Conservation (phyloP, 2,113 vertebrate species). For the Stegastes partitus region DNA sequence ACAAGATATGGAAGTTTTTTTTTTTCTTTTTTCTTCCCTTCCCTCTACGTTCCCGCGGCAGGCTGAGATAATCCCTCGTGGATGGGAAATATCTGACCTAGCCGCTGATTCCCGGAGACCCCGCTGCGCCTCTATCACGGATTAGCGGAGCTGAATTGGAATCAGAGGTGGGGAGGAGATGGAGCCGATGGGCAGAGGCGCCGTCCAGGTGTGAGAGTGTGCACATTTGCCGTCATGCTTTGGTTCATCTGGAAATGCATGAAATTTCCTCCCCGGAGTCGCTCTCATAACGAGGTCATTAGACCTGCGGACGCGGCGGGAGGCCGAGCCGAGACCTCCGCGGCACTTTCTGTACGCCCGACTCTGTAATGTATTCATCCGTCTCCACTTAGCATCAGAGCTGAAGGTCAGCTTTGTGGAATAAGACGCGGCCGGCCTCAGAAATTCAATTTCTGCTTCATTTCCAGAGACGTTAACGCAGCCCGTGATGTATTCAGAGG, state of each 20-base stretch:
- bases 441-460: conserved; percentile 71
- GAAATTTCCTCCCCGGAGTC: conserved; percentile 51
- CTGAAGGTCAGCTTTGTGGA: conserved; percentile 68
- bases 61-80: conserved; percentile 65
- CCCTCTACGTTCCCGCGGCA: not conserved
- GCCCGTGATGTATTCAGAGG: conserved; percentile 21
- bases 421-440: conserved; percentile 48
- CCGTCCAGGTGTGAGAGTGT: conserved; percentile 56
- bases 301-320: conserved; percentile 27
- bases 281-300: conserved; percentile 56
- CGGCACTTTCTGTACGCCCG: conserved; percentile 11
- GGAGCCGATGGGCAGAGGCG: conserved; percentile 32
- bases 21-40: not conserved
- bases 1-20: conserved; percentile 55
- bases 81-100: conserved; percentile 61
- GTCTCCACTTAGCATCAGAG: conserved; percentile 56
- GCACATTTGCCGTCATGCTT: conserved; percentile 56
- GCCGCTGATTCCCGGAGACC: conserved; percentile 48
- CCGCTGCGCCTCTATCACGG: conserved; percentile 50
- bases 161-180: conserved; percentile 54
- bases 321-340: conserved; percentile 14
- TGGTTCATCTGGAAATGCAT: conserved; percentile 57
- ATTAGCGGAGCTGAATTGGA: conserved; percentile 67
- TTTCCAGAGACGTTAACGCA: conserved; percentile 58
- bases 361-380: conserved; percentile 56